Evolutionary conservation across 2,113 vertebrate genomes (phyloP).

Genomic region (Planiliza haematocheilus): DNA sequence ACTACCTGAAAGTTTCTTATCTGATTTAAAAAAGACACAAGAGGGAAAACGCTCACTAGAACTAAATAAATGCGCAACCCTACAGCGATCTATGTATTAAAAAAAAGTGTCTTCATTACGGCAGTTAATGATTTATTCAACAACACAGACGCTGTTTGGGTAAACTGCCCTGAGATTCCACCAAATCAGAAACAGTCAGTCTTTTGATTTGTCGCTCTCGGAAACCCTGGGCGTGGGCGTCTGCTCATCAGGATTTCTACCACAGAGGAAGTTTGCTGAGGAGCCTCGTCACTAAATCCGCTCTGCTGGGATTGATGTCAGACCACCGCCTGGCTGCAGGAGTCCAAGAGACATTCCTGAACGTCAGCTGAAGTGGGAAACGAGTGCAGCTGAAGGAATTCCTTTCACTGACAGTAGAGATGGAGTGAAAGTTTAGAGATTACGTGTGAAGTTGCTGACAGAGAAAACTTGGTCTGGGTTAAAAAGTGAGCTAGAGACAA

Average conservation of each 20-base stretch:
- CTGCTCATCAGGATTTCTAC: constrained; percentile 26
- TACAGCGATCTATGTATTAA: too few relatives aligned
- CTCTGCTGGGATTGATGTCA: constrained; percentile 25
- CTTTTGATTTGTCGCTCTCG: constrained; percentile 39
- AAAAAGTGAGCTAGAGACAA: too few relatives aligned
- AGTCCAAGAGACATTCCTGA: constrained; percentile 33
- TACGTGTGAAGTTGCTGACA: background rate
- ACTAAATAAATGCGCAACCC: too few relatives aligned
- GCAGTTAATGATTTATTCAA: too few relatives aligned
- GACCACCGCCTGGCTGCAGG: constrained; percentile 35
- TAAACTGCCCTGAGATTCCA: constrained; percentile 29
- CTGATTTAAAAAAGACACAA: too few relatives aligned
- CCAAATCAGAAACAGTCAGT: constrained; percentile 45
- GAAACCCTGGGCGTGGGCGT: constrained; percentile 37
- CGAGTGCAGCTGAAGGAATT: constrained; percentile 40
- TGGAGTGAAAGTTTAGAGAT: background rate
- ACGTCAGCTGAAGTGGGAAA: constrained; percentile 50
- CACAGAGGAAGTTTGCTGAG: constrained; percentile 40
- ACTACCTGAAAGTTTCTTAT: too few relatives aligned
- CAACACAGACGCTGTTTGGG: background rate
- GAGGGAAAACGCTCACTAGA: too few relatives aligned
- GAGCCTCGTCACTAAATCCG: constrained; percentile 22
- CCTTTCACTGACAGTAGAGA: constrained; percentile 32
- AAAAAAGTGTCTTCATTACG: too few relatives aligned
- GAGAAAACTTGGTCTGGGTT: too few relatives aligned